A percentile compares a stretch with the other conserved stretches of the same genome.
Conservation (phyloP, 1,140 invertebrate species). For the Papilio polyxenes region DNA sequence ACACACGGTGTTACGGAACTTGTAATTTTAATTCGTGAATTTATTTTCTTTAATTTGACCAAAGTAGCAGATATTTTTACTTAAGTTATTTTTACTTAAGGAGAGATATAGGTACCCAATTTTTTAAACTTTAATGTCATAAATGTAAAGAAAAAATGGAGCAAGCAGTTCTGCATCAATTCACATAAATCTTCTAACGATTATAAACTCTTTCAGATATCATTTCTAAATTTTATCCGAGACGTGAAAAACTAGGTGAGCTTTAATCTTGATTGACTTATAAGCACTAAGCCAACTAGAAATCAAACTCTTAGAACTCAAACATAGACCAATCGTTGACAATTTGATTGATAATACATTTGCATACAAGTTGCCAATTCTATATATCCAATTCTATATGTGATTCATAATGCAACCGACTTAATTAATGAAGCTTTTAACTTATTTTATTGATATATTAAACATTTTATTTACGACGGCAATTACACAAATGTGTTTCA, state of each 20-base stretch:
- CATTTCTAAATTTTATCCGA: too few species aligned
- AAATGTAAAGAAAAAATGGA: too few species aligned
- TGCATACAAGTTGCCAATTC: slow-evolving; percentile 3
- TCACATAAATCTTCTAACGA: too few species aligned
- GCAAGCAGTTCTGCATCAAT: too few species aligned
- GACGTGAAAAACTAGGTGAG: not conserved
- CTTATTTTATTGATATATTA: not conserved
- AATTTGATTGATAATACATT: slow-evolving; percentile 17
- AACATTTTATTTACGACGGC: not conserved
- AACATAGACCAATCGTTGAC: slow-evolving; percentile 3
- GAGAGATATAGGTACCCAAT: too few species aligned
- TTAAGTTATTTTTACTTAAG: too few species aligned
- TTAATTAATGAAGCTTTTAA: slow-evolving; percentile 6
- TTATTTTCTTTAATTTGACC: not conserved
- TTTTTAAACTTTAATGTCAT: too few species aligned
- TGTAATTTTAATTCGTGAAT: not conserved
- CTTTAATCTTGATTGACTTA: not conserved
- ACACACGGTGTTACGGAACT: not conserved
- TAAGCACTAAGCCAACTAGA: not conserved
- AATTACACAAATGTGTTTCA: slow-evolving; percentile 14
- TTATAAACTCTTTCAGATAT: not conserved
- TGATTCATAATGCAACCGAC: slow-evolving; percentile 19
- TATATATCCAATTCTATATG: not conserved
- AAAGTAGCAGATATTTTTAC: not conserved
- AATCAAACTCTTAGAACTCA: not conserved